phyloP scores from a whole-genome alignment of 2,888 invertebrate genomes.

The Poecilus cupreus region DNA sequence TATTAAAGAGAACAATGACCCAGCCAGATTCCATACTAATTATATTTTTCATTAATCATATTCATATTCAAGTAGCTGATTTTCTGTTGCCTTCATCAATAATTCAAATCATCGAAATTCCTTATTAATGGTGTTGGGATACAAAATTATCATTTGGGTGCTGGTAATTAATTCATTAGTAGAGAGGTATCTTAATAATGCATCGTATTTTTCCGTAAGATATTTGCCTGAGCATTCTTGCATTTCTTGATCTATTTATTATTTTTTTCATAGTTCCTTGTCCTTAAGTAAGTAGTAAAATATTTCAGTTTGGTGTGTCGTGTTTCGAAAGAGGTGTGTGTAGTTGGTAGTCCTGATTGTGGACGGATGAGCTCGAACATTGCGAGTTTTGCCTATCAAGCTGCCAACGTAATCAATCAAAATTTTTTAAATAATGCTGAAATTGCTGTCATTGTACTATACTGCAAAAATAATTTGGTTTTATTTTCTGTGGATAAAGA shows the following conservation, averaged over 20 bases:
- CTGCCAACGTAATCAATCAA: conserved; percentile 61
- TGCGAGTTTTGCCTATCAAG: conserved; percentile 73
- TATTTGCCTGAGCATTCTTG: conserved; percentile 41
- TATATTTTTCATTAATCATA: conserved; percentile 32
- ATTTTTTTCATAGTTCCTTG: conserved; percentile 51
- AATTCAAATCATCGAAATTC: conserved; percentile 37
- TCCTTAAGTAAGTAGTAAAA: conserved; percentile 36
- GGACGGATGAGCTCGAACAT: conserved; percentile 70
- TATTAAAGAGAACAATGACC: conserved; percentile 34
- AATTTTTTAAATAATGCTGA: conserved; percentile 1
- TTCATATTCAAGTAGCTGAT: conserved; percentile 16
- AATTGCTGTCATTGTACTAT: too few species aligned
- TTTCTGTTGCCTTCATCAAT: conserved; percentile 1
- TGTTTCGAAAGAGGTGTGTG: conserved; percentile 53
- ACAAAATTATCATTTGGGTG: conserved; percentile 32
- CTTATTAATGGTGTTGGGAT: conserved; percentile 28
- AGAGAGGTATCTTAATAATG: conserved; percentile 52
- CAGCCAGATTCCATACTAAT: conserved; percentile 41
- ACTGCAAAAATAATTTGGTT: too few species aligned
- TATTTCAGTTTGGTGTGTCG: conserved; percentile 45
- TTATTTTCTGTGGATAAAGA: neutral
- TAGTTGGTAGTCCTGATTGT: conserved; percentile 65
- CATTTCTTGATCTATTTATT: conserved; percentile 25
- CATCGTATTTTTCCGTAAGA: conserved; percentile 47
- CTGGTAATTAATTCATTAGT: conserved; percentile 25